Base-by-base conservation (phyloP, 1,140 invertebrate species). In the Calycopis cecrops region DNA sequence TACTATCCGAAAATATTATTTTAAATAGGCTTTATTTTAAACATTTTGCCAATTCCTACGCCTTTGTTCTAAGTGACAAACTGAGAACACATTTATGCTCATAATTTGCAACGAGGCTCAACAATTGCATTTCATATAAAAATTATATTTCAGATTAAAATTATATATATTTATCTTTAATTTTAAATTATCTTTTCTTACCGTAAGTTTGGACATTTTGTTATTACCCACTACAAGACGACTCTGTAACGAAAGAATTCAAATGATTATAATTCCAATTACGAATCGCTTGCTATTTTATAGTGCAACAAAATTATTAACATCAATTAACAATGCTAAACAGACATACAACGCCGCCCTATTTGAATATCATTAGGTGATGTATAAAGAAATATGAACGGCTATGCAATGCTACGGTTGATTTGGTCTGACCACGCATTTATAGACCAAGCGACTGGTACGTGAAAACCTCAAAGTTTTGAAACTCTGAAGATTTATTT, bases 311-410 rank as follows among this genome's bases (percentile, higher is more conserved):
- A 84, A 75, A 82, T 76, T 77, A 76, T 76, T 82, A 71, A 71
- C 71, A 78, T 71, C 69, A 61, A 85, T 84, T 85, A 76, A 74
- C 79, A 84, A 84, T 82, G 65, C 73, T 81, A 82, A 80, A 66
- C 61, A 69, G 62, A 56, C 59, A 59, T 42, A 60, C 65, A 64
- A 67, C 64, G 73, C 74, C 73, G 79, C 60, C 71, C 75, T 68
- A 80, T 82, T 83, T 80, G 77, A 85, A 85, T 85, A 82, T 73
- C 60, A 84, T 84, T 84, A 85, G 59, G 60, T 64, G 66, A 56
- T 68, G 55, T 38, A 60, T 62, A 67, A 84, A 79, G 78, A 79
- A 79, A 63, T 57, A 33, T 52, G 53, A 57, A 67, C 65, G 52
- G 55, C 59, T 53, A 35, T 59, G 65, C 65, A 67, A 64, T 49